Conservation (phyloP, 2,888 invertebrate genomes). For the Meteorus colon region DNA sequence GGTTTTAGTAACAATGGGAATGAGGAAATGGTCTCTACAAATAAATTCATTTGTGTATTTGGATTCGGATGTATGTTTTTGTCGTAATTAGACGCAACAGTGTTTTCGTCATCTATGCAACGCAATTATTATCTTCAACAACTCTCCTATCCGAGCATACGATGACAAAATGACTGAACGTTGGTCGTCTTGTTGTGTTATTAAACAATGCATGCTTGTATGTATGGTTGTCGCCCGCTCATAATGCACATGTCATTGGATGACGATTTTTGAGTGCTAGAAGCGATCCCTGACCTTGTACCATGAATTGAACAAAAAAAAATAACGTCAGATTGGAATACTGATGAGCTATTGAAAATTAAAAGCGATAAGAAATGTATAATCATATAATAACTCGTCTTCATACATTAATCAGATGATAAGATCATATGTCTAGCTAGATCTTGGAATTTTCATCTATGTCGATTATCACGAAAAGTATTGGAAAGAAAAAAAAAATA, state of each 20-base stretch:
- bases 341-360: not conserved
- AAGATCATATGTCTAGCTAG: no score
- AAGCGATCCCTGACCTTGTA: not conserved
- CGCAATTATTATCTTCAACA: not conserved
- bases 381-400: no score
- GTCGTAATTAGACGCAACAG: not conserved
- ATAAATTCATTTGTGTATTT: not conserved
- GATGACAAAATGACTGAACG: not conserved
- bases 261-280: not conserved
- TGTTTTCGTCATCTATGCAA: not conserved
- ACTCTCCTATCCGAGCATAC: not conserved
- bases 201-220: not conserved
- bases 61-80: not conserved
- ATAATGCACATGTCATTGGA: not conserved
- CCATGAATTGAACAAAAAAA: not conserved
- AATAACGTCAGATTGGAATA: no score
- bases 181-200: not conserved
- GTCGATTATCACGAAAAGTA: no score
- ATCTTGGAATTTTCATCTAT: no score
- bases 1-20: no score
- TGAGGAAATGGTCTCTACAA: no score
- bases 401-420: no score
- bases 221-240: not conserved
- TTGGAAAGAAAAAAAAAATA: no score
- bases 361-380: not conserved